These are phyloP conservation scores for Ornithoptera priamus DNA, from an alignment of 2,888 invertebrate genomes.

Conservation along the genomic window DNA sequence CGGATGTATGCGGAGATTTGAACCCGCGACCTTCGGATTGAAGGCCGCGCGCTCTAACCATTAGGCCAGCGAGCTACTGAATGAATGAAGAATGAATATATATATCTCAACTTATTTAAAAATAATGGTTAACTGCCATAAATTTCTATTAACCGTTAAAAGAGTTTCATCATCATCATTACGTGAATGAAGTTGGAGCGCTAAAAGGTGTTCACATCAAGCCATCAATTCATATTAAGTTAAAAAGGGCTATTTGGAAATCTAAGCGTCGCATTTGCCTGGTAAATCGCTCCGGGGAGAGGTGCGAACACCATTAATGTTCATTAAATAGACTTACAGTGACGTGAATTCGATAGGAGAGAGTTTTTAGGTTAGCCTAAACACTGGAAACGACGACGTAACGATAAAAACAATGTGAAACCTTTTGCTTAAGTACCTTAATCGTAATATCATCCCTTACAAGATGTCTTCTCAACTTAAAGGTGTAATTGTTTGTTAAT, in stretches of 20 bases:
- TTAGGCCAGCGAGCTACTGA: no score
- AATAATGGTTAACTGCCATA: background rate
- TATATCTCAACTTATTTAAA: background rate
- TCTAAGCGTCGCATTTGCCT: conserved; percentile 16
- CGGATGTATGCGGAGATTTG: no score
- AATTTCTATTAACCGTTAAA: background rate
- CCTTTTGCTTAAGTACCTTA: background rate
- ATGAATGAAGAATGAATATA: no score
- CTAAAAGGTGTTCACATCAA: conserved; percentile 12
- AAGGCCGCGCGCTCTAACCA: no score
- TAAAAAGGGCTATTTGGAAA: conserved; percentile 24
- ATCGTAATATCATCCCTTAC: background rate
- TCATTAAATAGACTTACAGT: conserved; percentile 21
- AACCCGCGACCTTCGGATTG: no score
- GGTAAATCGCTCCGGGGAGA: conserved; percentile 14
- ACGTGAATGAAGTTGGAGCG: background rate
- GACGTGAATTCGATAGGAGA: conserved; percentile 11
- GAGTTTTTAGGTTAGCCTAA: conserved; percentile 14
- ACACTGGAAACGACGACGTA: background rate
- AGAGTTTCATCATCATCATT: background rate
- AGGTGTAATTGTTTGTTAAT: background rate
- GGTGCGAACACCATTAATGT: conserved; percentile 25
- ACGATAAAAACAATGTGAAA: background rate
- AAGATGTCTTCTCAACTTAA: background rate
- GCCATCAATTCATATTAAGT: conserved; percentile 27